phyloP scores from a whole-genome alignment of 2,888 invertebrate species.

The Pelosia muscerda region DNA sequence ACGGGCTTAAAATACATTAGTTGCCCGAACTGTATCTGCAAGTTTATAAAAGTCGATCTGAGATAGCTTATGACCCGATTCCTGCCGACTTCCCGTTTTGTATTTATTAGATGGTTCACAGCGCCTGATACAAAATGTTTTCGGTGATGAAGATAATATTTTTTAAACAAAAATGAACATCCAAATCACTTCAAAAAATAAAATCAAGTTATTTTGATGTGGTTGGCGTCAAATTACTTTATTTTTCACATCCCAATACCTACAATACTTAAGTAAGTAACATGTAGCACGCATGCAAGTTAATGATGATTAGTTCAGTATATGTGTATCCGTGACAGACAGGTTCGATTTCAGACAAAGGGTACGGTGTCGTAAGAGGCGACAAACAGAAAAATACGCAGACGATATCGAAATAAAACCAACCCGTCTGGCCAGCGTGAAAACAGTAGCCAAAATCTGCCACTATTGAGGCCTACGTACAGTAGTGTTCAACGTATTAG shows the following conservation, averaged over 20 bases:
- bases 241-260: neutral
- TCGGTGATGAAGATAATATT: neutral
- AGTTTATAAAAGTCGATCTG: slow-evolving; percentile 6
- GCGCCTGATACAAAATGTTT: neutral
- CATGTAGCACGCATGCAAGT: neutral
- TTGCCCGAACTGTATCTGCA: slow-evolving; percentile 47
- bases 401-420: no score
- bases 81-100: slow-evolving; percentile 13
- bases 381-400: no score
- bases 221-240: neutral
- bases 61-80: neutral
- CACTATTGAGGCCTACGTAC: no score
- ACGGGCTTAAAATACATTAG: slow-evolving; percentile 62
- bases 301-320: neutral
- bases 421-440: no score
- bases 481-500: no score
- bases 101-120: slow-evolving; percentile 17
- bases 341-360: no score
- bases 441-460: no score
- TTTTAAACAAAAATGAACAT: neutral
- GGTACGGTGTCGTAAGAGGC: no score
- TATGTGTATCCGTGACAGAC: no score
- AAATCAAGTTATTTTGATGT: no score
- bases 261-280: neutral
- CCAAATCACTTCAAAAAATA: no score